phyloP scores from a whole-genome alignment of 2,113 vertebrate genomes.

The Ascaphus truei region DNA sequence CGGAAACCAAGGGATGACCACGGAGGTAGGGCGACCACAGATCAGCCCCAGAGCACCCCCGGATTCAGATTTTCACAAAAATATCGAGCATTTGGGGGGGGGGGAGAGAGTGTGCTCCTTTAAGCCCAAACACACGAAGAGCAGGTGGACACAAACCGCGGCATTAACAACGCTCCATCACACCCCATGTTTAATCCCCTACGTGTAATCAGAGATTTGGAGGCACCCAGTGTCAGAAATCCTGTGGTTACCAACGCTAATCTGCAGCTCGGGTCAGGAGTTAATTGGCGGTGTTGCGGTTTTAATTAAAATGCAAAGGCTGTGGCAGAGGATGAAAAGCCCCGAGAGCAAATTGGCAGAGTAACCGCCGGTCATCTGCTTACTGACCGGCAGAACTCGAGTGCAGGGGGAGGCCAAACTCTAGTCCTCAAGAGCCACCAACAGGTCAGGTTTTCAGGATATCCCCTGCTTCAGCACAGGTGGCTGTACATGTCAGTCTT shows the following conservation, averaged over 20 bases:
- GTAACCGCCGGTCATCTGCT: not conserved
- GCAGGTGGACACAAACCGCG: not conserved
- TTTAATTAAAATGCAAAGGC: not conserved
- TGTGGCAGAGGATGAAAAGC: conserved; percentile 20
- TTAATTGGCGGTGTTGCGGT: not conserved
- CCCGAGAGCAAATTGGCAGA: not conserved
- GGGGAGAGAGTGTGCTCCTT: too few relatives aligned
- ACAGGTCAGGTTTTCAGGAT: too few relatives aligned
- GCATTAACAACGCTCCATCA: conserved; percentile 12
- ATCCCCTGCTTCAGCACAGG: too few relatives aligned
- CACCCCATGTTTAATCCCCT: conserved; percentile 3
- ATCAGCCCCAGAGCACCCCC: too few relatives aligned
- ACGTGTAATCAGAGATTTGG: conserved; percentile 21
- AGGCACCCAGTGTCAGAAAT: conserved; percentile 9
- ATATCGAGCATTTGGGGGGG: too few relatives aligned
- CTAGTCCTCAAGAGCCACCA: too few relatives aligned
- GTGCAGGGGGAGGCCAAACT: too few relatives aligned
- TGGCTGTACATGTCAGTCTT: too few relatives aligned
- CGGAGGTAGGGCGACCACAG: too few relatives aligned
- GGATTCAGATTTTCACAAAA: too few relatives aligned
- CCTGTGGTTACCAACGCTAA: conserved; percentile 5
- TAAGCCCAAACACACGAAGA: conserved; percentile 2
- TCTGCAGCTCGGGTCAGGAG: not conserved
- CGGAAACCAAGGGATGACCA: too few relatives aligned
- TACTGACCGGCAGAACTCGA: too few relatives aligned